A percentile compares a stretch with the other conserved stretches of the same genome.
Evolutionary conservation across 2,113 vertebrate species (phyloP).

Genomic region (Poecilia latipinna): DNA sequence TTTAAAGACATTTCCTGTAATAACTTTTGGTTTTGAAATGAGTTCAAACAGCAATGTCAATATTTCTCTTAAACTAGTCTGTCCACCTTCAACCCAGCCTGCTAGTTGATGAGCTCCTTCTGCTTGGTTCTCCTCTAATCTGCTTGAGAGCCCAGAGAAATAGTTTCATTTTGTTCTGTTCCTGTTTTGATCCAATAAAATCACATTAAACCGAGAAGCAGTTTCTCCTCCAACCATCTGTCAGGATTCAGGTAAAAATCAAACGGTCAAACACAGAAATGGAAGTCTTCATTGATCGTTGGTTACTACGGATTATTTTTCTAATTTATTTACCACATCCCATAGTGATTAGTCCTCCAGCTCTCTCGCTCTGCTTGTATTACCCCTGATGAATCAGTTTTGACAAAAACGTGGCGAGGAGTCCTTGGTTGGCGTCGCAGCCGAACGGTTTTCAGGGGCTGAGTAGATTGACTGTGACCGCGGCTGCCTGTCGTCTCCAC

Average conservation of each 20-base stretch:
- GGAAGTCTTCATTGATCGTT: slow-evolving; percentile 31
- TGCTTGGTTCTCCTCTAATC: no score
- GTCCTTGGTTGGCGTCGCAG: background rate
- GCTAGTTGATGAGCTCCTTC: no score
- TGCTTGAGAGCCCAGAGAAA: no score
- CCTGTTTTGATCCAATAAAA: no score
- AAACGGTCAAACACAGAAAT: slow-evolving; percentile 18
- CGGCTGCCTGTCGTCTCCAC: slow-evolving; percentile 41
- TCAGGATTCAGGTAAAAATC: background rate
- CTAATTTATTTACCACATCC: slow-evolving; percentile 52
- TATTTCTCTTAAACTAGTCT: no score
- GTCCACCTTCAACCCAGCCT: no score
- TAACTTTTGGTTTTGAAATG: no score
- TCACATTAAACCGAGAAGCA: no score
- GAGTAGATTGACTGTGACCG: slow-evolving; percentile 57
- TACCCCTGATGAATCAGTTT: slow-evolving; percentile 54
- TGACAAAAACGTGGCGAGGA: slow-evolving; percentile 47
- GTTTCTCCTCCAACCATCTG: background rate
- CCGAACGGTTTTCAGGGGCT: slow-evolving; percentile 6
- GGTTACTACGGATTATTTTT: slow-evolving; percentile 34
- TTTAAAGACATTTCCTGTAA: no score
- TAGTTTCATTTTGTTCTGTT: no score
- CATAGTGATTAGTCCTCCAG: slow-evolving; percentile 41
- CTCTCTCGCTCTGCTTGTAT: slow-evolving; percentile 36
- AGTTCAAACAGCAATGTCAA: no score